Evolutionary conservation across 2,113 vertebrate species (phyloP), one percentile per base, ranked within the genome.

Genomic region (Cheilinus undulatus): DNA sequence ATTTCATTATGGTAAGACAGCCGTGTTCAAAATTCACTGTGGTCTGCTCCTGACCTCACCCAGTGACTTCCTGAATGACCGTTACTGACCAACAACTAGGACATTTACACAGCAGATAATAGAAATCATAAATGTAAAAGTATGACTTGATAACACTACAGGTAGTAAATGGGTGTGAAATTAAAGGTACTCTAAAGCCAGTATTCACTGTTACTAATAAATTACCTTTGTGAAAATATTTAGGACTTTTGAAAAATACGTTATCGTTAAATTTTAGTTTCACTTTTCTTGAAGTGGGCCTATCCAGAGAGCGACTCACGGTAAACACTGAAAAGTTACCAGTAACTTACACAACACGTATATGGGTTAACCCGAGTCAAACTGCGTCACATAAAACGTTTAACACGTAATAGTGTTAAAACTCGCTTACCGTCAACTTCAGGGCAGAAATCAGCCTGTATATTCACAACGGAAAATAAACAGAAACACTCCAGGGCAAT

Each of bases 381-480:
- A 81, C 68, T 88, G 88, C 88, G 85, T 87, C 85, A 92, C 80
- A 59, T 7, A 34, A 2, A n/a, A 38, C 4, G 2, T 10, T 14
- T 14, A 67, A 73, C 9, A 1, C 5, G 26, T 26, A 24, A 0
- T 23, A 52, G 48, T 4, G 28, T 42, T 24, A 50, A 0, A 26
- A 79, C 89, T 87, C 72, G 89, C 89, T 75, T 77, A 59, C 24
- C 54, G 62, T 50, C 36, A 4, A 11, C 36, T 34, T 3, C 15
- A 7, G 20, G 42, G 17, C 1, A 0, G 1, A 54, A 66, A n/a
- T 20, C 3, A 12, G 50, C 1, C 20, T 5, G 22, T 0, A 0
- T 0, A 3, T 34, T 22, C 7, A 4, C 17, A 13, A 8, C 9
- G 17, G 34, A 24, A 48, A 2, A 36, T 3, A 49, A 32, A 24